Conservation (phyloP, 2,797 vertebrate species). For the Garrulus glandarius region DNA sequence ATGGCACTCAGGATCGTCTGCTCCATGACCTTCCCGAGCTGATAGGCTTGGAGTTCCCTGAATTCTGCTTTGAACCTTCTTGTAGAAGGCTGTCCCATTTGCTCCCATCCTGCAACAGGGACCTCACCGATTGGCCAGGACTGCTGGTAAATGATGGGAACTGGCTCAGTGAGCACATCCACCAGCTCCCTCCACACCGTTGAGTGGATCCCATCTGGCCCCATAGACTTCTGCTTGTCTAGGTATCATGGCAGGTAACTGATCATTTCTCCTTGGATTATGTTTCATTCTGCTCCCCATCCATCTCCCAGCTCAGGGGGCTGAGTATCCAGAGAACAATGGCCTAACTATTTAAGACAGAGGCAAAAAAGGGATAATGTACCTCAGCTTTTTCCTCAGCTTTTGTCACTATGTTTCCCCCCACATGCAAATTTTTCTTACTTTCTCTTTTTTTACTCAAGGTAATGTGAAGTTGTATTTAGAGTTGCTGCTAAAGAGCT, state of each 20-base stretch:
- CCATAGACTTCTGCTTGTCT: rapidly evolving
- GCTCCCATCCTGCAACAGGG: rapidly evolving
- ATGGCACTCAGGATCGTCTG: background rate
- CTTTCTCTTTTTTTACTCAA: background rate
- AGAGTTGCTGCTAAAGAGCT: background rate
- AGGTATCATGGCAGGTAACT: background rate
- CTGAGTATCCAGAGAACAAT: background rate
- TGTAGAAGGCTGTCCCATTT: background rate
- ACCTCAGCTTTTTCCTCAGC: background rate
- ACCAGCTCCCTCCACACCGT: rapidly evolving
- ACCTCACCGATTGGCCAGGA: background rate
- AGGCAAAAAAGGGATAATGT: background rate
- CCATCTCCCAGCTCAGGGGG: background rate
- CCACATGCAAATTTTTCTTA: background rate
- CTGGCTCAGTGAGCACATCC: background rate
- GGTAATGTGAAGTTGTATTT: background rate
- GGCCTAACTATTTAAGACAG: background rate
- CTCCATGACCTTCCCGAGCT: background rate
- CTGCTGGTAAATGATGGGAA: background rate
- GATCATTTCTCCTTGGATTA: background rate
- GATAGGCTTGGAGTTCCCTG: background rate
- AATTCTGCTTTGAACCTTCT: background rate
- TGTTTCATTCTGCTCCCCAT: background rate
- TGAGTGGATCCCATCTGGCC: rapidly evolving
- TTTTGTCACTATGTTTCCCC: background rate